Evolutionary conservation across 1,140 invertebrate genomes (phyloP), one percentile per base, ranked within the genome.

Genomic region (Nasonia longicornis): DNA sequence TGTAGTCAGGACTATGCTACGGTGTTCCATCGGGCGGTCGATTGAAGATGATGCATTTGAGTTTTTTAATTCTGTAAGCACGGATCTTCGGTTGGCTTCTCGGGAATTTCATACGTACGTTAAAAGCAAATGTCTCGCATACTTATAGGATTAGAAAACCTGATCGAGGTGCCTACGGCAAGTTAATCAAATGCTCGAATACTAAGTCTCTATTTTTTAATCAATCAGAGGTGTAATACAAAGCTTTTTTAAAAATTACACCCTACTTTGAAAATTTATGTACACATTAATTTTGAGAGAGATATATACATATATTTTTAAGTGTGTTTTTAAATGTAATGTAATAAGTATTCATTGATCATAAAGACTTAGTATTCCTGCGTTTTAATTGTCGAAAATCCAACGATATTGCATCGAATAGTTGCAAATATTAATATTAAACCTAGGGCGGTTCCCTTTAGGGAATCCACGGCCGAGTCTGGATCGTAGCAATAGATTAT

Each of bases 401-500:
- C 48, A 75, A 75, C 73, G 73, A 58, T 20, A 58, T 26, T 63
- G 26, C 20, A 63, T 75, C 38, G 48, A 16, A 45, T 72, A 64
- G 8, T 3, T 66, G 64, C 22, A 73, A 66, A 45, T 16, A n/a
- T 73, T 79, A n/a, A 72, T 58, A 42, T 64, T 42, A 48, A 22
- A 66, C 63, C 29, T 75, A 26, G 42, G 35, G 58, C 22, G 14
- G 1, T 12, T 80, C 58, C 29, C 14, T 80, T 80, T 10, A 6
- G 20, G 11, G 64, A 69, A 80, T 75, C 72, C 63, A 75, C 26
- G 64, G 26, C 63, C 20, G 79, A 75, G 66, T 80, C 42, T 29
- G 78, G 83, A 77, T 84, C 82, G 72, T 87, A 86, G 83, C 86
- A 80, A 75, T 76, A 77, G 31, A 80, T 58, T 31, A 38, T 63